Evolutionary conservation across 2,888 invertebrate genomes (phyloP).

Genomic region (Spicauda simplicius): DNA sequence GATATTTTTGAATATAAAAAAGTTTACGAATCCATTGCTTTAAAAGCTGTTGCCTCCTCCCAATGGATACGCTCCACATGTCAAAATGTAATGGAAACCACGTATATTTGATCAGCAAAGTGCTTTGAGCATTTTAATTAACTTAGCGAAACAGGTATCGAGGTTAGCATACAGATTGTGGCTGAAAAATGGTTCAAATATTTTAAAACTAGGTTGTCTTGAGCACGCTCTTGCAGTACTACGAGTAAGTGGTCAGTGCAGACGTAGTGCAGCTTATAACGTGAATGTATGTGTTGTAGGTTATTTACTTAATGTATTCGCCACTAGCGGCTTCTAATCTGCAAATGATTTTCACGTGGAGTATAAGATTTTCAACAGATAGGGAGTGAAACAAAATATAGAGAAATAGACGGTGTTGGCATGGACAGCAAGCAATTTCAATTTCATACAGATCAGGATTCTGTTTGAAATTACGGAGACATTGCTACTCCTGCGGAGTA

Average conservation of each 20-base stretch:
- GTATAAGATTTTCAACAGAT: no score
- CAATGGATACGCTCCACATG: conserved; percentile 19
- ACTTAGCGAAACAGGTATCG: conserved; percentile 32
- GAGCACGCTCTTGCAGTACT: background rate
- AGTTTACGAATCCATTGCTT: conserved; percentile 25
- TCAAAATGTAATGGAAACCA: conserved; percentile 36
- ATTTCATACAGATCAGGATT: no score
- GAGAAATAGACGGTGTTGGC: no score
- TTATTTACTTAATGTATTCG: background rate
- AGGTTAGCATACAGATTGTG: conserved; percentile 24
- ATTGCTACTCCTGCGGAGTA: no score
- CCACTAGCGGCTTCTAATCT: no score
- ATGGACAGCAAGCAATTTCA: no score
- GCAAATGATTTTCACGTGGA: no score
- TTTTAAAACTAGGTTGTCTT: conserved; percentile 1
- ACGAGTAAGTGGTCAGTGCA: background rate
- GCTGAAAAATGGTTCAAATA: conserved; percentile 10
- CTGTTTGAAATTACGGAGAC: no score
- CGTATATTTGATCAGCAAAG: conserved; percentile 36
- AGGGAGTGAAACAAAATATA: no score
- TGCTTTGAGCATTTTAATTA: conserved; percentile 34
- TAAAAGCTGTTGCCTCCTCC: conserved; percentile 28
- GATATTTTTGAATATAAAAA: conserved; percentile 1
- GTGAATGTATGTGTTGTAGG: background rate
- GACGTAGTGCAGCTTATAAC: background rate